A percentile compares a stretch with the other conserved stretches of the same genome.
Evolutionary conservation across 2,888 invertebrate genomes (phyloP).

Genomic region (Noctua fimbriata): DNA sequence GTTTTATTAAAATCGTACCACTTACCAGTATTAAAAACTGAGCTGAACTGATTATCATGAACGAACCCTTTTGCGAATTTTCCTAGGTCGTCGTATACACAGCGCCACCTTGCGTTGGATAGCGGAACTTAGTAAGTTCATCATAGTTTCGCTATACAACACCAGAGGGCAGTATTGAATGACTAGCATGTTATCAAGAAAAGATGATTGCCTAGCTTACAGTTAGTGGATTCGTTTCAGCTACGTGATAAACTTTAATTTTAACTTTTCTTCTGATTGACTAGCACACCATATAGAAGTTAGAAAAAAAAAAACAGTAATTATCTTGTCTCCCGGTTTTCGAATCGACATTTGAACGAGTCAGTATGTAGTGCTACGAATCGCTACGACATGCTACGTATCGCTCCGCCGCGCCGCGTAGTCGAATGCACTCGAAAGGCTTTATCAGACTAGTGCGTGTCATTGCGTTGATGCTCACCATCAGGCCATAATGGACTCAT

Average conservation of each 20-base stretch:
- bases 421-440: background rate
- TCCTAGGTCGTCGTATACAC: background rate
- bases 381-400: constrained; percentile 13
- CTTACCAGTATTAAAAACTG: background rate
- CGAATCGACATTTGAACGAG: background rate
- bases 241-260: background rate
- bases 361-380: constrained; percentile 4
- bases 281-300: background rate
- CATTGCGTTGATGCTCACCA: background rate
- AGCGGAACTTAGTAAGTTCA: background rate
- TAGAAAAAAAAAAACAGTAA: background rate
- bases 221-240: background rate
- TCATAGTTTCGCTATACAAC: constrained; percentile 11
- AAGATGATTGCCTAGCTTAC: background rate
- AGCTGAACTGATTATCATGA: background rate
- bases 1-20: background rate
- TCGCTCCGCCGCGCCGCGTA: background rate
- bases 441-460: background rate
- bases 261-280: background rate
- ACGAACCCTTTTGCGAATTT: background rate
- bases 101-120: constrained; percentile 27
- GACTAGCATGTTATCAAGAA: background rate
- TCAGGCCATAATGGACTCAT: background rate
- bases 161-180: constrained; percentile 11
- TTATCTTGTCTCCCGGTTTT: background rate